Evolutionary conservation across 2,113 vertebrate genomes (phyloP).

Genomic region (Theristicus caerulescens): DNA sequence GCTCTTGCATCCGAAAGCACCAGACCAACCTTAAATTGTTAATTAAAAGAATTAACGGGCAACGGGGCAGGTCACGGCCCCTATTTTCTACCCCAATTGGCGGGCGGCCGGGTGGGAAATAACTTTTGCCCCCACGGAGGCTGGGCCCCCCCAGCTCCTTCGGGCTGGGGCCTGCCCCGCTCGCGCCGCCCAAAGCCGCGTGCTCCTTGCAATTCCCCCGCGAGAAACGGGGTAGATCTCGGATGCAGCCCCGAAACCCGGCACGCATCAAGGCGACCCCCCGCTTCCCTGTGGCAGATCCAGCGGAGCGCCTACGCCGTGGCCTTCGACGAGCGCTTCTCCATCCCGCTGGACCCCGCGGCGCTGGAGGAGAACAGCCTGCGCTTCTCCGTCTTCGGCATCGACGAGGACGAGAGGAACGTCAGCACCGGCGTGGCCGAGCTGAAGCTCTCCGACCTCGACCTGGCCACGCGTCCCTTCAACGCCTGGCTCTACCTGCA

Average conservation of each 20-base stretch:
- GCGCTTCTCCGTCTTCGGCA: conserved; percentile 87
- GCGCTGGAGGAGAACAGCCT: conserved; percentile 88
- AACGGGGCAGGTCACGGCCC: rapidly evolving
- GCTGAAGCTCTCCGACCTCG: conserved; percentile 90
- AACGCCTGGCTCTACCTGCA: conserved; percentile 96
- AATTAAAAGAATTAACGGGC: not conserved
- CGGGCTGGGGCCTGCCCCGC: not conserved
- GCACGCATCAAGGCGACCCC: rapidly evolving
- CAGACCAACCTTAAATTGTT: rapidly evolving
- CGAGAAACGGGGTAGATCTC: rapidly evolving
- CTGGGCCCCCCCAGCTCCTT: not conserved
- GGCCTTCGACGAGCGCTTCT: conserved; percentile 91
- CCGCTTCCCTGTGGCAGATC: conserved; percentile 72
- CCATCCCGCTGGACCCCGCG: conserved; percentile 80
- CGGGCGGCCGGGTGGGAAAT: rapidly evolving
- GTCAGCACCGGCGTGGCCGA: conserved; percentile 89
- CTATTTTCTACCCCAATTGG: rapidly evolving
- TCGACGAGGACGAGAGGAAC: conserved; percentile 86
- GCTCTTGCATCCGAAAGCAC: not conserved
- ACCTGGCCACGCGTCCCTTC: conserved; percentile 87
- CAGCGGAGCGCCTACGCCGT: conserved; percentile 88
- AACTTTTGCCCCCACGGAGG: rapidly evolving
- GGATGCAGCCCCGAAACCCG: rapidly evolving
- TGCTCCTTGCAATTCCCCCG: rapidly evolving
- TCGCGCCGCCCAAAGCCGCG: rapidly evolving